These are phyloP conservation scores for Dascillus cervinus DNA, from an alignment of 2,888 invertebrate genomes.

Conservation along the genomic window DNA sequence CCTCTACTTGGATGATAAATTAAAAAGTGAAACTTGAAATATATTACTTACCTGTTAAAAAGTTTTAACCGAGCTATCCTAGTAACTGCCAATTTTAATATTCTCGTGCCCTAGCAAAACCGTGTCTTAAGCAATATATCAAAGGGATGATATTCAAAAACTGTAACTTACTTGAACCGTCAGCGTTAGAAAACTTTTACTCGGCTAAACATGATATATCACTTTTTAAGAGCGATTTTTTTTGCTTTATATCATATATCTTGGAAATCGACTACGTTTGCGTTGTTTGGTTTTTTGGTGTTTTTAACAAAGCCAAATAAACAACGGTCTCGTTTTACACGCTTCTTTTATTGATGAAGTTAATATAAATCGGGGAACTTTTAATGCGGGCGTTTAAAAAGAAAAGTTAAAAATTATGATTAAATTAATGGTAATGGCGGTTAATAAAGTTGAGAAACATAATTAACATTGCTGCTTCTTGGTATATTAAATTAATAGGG, in stretches of 20 bases:
- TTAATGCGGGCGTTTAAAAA: slow-evolving; percentile 5
- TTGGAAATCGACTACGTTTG: no score
- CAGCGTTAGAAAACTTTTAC: slow-evolving; percentile 35
- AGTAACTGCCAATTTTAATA: slow-evolving; percentile 24
- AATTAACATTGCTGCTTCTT: slow-evolving; percentile 5
- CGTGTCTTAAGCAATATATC: slow-evolving; percentile 34
- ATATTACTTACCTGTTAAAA: slow-evolving; percentile 16
- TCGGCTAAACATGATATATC: slow-evolving; percentile 35
- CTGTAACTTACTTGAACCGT: slow-evolving; percentile 38
- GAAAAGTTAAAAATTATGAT: slow-evolving; percentile 13
- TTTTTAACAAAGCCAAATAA: no score
- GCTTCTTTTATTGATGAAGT: no score
- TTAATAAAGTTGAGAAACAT: slow-evolving; percentile 7
- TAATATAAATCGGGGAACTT: slow-evolving; percentile 10
- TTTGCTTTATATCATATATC: slow-evolving; percentile 12
- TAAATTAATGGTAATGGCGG: slow-evolving; percentile 8
- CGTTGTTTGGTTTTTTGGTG: no score
- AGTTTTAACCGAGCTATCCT: slow-evolving; percentile 18
- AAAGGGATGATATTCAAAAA: slow-evolving; percentile 37
- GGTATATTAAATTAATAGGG: slow-evolving; percentile 9
- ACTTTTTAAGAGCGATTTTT: slow-evolving; percentile 32
- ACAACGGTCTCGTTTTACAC: no score
- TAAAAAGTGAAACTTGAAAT: no score
- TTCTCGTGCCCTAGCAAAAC: slow-evolving; percentile 16
- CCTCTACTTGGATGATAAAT: no score